These are phyloP conservation scores for Crypturellus tataupa DNA, from an alignment of 2,797 vertebrate genomes.

Conservation along the genomic window DNA sequence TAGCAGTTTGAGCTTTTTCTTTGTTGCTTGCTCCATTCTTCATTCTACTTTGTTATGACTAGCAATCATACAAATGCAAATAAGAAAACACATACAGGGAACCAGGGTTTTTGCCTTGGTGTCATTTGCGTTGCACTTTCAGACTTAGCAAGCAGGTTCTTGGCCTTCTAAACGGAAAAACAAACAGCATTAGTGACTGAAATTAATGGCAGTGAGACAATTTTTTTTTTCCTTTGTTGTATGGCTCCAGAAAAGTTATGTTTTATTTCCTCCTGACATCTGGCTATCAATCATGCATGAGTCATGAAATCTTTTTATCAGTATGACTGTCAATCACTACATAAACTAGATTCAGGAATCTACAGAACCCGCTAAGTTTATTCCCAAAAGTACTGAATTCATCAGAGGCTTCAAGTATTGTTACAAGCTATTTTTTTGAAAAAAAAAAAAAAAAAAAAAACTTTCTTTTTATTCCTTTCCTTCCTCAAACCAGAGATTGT, in stretches of 20 bases:
- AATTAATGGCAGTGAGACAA: conserved; percentile 13
- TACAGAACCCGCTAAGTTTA: background rate
- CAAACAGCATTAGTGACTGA: background rate
- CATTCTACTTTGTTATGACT: background rate
- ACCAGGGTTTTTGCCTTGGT: accelerated
- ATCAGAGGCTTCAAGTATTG: conserved; percentile 20
- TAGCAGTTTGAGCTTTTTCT: background rate
- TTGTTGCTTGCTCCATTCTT: background rate
- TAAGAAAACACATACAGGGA: background rate
- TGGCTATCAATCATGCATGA: conserved; percentile 43
- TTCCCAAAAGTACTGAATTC: conserved; percentile 40
- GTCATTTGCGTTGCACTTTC: background rate
- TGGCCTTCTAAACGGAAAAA: conserved; percentile 11
- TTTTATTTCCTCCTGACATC: conserved; percentile 34
- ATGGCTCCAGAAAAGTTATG: background rate
- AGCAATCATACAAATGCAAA: background rate
- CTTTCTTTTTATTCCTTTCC: background rate
- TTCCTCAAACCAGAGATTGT: background rate
- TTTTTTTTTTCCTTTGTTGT: background rate
- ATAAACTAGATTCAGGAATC: background rate
- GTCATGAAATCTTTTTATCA: conserved; percentile 20
- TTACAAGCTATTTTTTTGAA: background rate
- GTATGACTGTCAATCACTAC: conserved; percentile 45
- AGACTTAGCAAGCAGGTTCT: background rate
- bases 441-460: background rate